Evolutionary conservation across 2,888 invertebrate species (phyloP).

Genomic region (Macaria notata): DNA sequence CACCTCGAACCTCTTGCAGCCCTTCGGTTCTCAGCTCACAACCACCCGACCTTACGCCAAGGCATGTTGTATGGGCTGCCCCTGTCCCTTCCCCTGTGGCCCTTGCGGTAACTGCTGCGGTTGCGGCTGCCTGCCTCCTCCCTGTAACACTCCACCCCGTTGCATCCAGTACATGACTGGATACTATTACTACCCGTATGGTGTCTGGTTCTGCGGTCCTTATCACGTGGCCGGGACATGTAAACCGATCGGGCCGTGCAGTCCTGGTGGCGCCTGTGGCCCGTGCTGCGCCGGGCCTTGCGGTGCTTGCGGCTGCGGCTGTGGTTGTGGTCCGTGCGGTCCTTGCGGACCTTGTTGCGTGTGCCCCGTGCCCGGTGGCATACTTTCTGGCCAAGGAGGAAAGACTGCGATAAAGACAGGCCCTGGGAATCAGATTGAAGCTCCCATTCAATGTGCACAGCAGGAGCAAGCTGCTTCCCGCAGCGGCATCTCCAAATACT

Average conservation of each 20-base stretch:
- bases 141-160: slow-evolving; percentile 57
- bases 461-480: slow-evolving; percentile 4
- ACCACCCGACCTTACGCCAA: slow-evolving; percentile 37
- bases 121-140: slow-evolving; percentile 58
- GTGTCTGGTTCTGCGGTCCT: slow-evolving; percentile 69
- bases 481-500: slow-evolving; percentile 44
- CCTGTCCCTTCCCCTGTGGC: slow-evolving; percentile 46
- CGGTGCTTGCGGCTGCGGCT: slow-evolving; percentile 12
- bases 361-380: slow-evolving; percentile 5
- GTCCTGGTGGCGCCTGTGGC: slow-evolving; percentile 33
- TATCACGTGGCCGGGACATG: slow-evolving; percentile 61
- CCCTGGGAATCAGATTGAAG: slow-evolving; percentile 28
- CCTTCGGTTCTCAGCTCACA: slow-evolving; percentile 10
- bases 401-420: slow-evolving; percentile 14
- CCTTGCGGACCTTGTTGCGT: slow-evolving; percentile 24
- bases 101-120: slow-evolving; percentile 47
- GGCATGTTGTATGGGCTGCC: slow-evolving; percentile 35
- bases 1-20: slow-evolving; percentile 20
- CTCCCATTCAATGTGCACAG: slow-evolving; percentile 17
- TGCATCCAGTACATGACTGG: slow-evolving; percentile 68
- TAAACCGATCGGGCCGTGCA: slow-evolving; percentile 39
- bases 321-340: slow-evolving; percentile 15
- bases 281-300: slow-evolving; percentile 30
- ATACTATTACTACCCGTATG: slow-evolving; percentile 71
- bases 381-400: slow-evolving; percentile 3